These are phyloP conservation scores for Danio jaintianensis DNA, from an alignment of 2,797 vertebrate species.

Conservation along the genomic window DNA sequence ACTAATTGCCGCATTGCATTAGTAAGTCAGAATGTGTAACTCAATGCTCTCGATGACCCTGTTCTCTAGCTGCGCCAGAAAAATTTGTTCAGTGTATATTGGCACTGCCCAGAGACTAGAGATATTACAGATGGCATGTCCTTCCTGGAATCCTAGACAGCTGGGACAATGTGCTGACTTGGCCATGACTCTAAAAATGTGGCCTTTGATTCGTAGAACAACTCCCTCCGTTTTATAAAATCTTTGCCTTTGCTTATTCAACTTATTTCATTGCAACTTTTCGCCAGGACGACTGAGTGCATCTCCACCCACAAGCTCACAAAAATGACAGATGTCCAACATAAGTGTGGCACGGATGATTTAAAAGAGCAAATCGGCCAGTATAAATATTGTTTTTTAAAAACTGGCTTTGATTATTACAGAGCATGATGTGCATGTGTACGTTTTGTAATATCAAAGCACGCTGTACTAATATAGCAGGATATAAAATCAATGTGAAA, in stretches of 20 bases:
- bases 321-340: not conserved
- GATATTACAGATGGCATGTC: constrained; percentile 73
- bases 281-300: constrained; percentile 27
- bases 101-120: constrained; percentile 75
- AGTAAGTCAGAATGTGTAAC: constrained; percentile 24
- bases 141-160: constrained; percentile 76
- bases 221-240: constrained; percentile 36
- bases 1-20: not conserved
- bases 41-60: constrained; percentile 67
- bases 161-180: constrained; percentile 71
- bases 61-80: constrained; percentile 6
- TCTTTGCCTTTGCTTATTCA: constrained; percentile 23
- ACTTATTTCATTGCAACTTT: constrained; percentile 55
- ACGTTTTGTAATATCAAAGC: not conserved
- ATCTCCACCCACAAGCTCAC: constrained; percentile 14
- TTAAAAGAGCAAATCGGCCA: not conserved
- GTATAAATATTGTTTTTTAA: not conserved
- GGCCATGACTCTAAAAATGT: constrained; percentile 64
- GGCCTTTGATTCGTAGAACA: constrained; percentile 47
- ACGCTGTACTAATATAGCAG: not conserved
- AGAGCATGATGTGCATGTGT: not conserved
- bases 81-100: constrained; percentile 76
- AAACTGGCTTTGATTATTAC: not conserved
- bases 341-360: not conserved
- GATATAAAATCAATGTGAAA: not conserved